A percentile compares a stretch with the other conserved stretches of the same genome.
Conservation (phyloP, 2,888 invertebrate genomes). For the Augiades crinisus region DNA sequence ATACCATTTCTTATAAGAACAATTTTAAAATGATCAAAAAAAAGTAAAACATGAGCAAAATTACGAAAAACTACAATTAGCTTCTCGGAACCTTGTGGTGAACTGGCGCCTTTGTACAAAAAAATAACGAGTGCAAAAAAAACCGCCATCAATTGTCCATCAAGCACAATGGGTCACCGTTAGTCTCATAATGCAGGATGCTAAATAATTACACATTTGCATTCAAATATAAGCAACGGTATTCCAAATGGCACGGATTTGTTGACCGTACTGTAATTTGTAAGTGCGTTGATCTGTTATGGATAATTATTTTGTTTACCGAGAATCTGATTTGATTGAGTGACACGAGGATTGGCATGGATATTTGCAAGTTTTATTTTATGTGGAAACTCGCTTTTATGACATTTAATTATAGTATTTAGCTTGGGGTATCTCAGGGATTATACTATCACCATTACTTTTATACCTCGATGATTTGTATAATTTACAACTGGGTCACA, state of each 20-base stretch:
- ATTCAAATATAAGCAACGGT: conserved; percentile 57
- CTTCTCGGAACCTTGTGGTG: conserved; percentile 2
- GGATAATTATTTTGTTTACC: conserved; percentile 30
- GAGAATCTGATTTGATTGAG: conserved; percentile 24
- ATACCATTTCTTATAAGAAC: too few relatives aligned
- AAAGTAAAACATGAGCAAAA: background rate
- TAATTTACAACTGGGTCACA: too few relatives aligned
- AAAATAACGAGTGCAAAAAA: conserved; percentile 31
- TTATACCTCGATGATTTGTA: background rate
- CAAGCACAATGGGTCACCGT: conserved; percentile 67
- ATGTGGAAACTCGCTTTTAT: background rate
- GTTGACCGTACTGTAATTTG: conserved; percentile 31
- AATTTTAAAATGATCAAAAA: background rate
- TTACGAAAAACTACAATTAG: background rate
- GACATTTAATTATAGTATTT: too few relatives aligned
- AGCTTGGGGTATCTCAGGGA: background rate
- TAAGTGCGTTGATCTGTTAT: conserved; percentile 33
- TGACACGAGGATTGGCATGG: conserved; percentile 9
- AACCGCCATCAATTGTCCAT: conserved; percentile 67
- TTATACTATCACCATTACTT: background rate
- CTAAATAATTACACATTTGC: conserved; percentile 70
- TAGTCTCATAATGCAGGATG: conserved; percentile 62
- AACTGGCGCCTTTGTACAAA: conserved; percentile 7
- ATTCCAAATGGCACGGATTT: conserved; percentile 46
- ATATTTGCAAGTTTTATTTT: background rate